phyloP scores from a whole-genome alignment of 2,797 vertebrate genomes.

The Salarias fasciatus region DNA sequence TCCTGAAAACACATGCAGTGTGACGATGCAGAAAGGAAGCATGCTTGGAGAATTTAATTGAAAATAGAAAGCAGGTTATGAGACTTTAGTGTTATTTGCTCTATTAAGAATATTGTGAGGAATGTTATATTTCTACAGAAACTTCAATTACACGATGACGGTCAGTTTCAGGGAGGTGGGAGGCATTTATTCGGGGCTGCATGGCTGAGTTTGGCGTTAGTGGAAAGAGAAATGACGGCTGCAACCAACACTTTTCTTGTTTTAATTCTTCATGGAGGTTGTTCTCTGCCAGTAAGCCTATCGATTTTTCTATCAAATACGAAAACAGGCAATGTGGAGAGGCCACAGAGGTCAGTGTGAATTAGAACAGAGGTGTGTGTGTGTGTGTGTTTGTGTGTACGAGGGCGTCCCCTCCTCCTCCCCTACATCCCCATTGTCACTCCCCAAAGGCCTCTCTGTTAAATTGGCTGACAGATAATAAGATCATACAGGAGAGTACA shows the following conservation, averaged over 20 bases:
- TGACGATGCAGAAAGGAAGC: too few relatives aligned
- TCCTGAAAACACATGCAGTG: too few relatives aligned
- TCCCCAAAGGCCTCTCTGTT: slow-evolving; percentile 81
- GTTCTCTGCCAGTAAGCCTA: slow-evolving; percentile 74
- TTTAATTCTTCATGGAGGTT: slow-evolving; percentile 76
- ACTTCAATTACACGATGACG: background rate
- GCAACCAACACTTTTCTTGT: slow-evolving; percentile 69
- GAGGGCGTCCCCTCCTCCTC: slow-evolving; percentile 50
- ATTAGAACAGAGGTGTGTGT: slow-evolving; percentile 72
- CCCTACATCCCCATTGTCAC: slow-evolving; percentile 75
- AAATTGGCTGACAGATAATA: slow-evolving; percentile 82
- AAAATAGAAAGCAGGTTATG: too few relatives aligned
- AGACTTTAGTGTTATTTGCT: too few relatives aligned
- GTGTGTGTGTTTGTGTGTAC: slow-evolving; percentile 28
- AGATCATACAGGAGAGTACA: slow-evolving; percentile 78
- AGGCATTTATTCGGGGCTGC: slow-evolving; percentile 17
- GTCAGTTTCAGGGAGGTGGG: slow-evolving; percentile 14
- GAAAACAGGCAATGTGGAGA: slow-evolving; percentile 75
- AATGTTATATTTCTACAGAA: slow-evolving; percentile 3
- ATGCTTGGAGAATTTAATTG: too few relatives aligned
- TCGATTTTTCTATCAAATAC: slow-evolving; percentile 83
- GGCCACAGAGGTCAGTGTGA: slow-evolving; percentile 78
- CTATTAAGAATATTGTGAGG: background rate
- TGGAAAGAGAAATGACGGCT: slow-evolving; percentile 65
- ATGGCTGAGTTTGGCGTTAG: slow-evolving; percentile 31